Evolutionary conservation across 2,888 invertebrate genomes (phyloP), one percentile per base, ranked within the genome.

Genomic region (Sminthurides aquaticus): DNA sequence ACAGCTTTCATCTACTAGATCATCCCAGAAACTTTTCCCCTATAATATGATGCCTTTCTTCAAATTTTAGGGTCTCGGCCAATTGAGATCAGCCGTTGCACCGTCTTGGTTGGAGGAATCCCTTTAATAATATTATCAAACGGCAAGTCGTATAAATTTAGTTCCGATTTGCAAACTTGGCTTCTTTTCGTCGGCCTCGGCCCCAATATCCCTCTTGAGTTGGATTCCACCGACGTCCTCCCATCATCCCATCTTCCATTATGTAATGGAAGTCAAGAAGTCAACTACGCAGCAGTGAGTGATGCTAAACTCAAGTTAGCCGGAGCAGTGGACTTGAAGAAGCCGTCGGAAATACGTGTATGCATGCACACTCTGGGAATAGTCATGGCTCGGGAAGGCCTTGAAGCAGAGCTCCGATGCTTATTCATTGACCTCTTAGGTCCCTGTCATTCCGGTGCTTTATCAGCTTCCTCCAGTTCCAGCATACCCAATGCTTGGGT

Each of bases 101-200:
- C 64, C 24, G 61, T 65, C 8, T 24, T 65, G 1, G 57, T 57
- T 69, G 85, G 87, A 69, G 90, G 90, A 27, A 84, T 87, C 76
- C 93, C 94, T 0, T 83, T 93, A 77, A 82, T 96, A 70, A 85
- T 89, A n/a, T 83, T 95, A 43, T 88, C 87, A 34, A 91, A 88
- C 77, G 91, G 91, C 26, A 87, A 88, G 77, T 89, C 91, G 1
- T 95, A 89, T 76, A 87, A 90, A 65, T 95, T 88, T 78, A 87
- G 88, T 73, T 81, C 84, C 71, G 86, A 88, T 76, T 81, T 95
- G 76, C 84, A 84, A 75, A 82, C 87, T 3, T 88, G 90, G 93
- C 61, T 70, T 49, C 55, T 72, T 24, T 57, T 71, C 22, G 65
- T 69, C 1, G 71, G 72, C 54, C 62, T 68, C 55, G 69, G 70